Evolutionary conservation across 2,113 vertebrate genomes (phyloP), one percentile per base, ranked within the genome.

Genomic region (Oreocharis arfaki): DNA sequence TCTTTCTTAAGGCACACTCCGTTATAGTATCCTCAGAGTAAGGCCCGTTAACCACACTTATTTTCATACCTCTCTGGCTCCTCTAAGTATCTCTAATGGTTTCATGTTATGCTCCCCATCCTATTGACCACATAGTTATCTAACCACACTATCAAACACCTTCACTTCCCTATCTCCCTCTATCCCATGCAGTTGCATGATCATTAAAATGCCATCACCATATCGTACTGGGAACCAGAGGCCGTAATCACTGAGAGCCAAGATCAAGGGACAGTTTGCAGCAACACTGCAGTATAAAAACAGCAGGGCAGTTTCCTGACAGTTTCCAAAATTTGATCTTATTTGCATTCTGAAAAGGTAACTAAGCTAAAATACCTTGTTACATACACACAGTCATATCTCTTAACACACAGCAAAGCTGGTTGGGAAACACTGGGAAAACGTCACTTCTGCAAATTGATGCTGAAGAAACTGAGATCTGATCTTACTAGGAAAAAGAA

Each of bases 41-140:
- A 75, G 37, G n/a, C 23, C 53, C 0, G 0, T 16, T 47, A n/a
- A 42, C 2, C 44, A 60, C 19, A 57, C 7, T 10, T 42, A 61
- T 57, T 13, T 84, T 52, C 32, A 18, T 8, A 37, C 4, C 5
- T 59, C 32, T 69, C 69, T 64, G 70, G 37, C 37, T 77, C 32
- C 46, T n/a, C 9, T 5, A 24, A 44, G 26, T 13, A 21, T 11
- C 33, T 74, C 35, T 56, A 49, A 56, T 11, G 27, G 37, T 73
- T 74, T 61, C 32, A 52, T 15, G 23, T 73, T 68, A 42, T 33
- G 42, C 20, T 78, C 32, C 37, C 13, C 20, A 61, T 55, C 4
- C 23, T 59, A 23, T 32, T 74, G n/a, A 89, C 28, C 37, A n/a
- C 13, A 0, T 1, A 78, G 32, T 52, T 63, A 50, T 28, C 39